These are phyloP conservation scores for Conops quadrifasciatus DNA, from an alignment of 2,888 invertebrate genomes.

Conservation along the genomic window DNA sequence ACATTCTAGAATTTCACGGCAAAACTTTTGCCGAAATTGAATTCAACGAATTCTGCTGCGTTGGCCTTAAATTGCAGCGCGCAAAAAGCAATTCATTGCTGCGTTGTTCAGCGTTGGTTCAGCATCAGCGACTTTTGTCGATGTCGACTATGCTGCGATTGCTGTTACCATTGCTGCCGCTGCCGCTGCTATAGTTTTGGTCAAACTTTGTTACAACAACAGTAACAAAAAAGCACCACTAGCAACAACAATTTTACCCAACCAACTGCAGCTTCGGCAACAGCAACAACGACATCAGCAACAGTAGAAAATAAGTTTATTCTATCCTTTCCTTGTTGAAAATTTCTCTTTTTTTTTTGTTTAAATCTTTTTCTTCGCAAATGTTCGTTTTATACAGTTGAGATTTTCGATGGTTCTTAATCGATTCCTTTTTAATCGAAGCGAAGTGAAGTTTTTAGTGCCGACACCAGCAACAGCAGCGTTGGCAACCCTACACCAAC, in stretches of 20 bases:
- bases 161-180: constrained; percentile 23
- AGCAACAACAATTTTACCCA: constrained; percentile 17
- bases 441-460: constrained; percentile 23
- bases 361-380: neutral
- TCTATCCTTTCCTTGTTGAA: neutral
- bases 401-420: constrained; percentile 33
- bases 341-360: neutral
- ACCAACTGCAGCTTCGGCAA: constrained; percentile 20
- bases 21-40: constrained; percentile 30
- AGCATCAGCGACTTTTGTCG: constrained; percentile 39
- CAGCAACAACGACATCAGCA: constrained; percentile 40
- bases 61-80: constrained; percentile 27
- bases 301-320: constrained; percentile 6
- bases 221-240: neutral
- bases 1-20: neutral
- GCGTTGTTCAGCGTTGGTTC: constrained; percentile 37
- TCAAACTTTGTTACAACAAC: constrained; percentile 20
- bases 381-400: constrained; percentile 8
- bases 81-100: constrained; percentile 12
- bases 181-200: constrained; percentile 22
- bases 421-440: constrained; percentile 30
- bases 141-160: neutral
- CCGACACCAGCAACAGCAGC: neutral
- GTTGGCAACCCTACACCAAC: neutral
- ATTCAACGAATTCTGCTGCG: constrained; percentile 28